Evolutionary conservation across 2,113 vertebrate genomes (phyloP).

Genomic region (Psephotus haematonotus): DNA sequence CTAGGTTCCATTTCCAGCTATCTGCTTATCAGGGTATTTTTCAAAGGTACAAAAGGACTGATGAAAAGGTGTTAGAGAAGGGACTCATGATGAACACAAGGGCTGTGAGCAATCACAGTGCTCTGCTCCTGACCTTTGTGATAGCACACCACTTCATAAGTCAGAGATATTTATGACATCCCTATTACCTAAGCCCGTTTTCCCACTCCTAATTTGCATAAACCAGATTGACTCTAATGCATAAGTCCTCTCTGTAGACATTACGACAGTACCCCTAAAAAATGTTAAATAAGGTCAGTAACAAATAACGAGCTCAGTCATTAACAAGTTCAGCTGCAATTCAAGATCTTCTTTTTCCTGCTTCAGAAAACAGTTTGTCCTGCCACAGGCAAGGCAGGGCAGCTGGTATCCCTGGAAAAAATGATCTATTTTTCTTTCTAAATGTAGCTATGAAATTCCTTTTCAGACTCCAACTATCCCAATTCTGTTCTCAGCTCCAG

Average conservation of each 20-base stretch:
- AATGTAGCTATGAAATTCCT: background rate
- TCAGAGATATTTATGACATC: slow-evolving; percentile 18
- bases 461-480: background rate
- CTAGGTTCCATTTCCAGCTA: background rate
- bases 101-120: background rate
- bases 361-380: background rate
- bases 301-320: background rate
- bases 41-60: background rate
- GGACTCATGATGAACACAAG: background rate
- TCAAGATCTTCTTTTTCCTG: background rate
- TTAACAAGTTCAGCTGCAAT: background rate
- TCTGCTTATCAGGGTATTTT: background rate
- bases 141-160: slow-evolving; percentile 3
- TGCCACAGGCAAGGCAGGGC: background rate
- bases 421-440: background rate
- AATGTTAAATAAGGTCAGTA: background rate
- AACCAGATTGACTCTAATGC: background rate
- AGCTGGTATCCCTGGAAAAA: background rate
- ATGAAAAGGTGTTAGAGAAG: background rate
- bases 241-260: background rate
- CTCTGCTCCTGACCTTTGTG: slow-evolving; percentile 17
- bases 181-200: slow-evolving; percentile 26
- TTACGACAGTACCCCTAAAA: background rate
- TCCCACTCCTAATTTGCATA: slow-evolving; percentile 15
- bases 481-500: background rate